Evolutionary conservation across 2,797 vertebrate species (phyloP), one percentile per base, ranked within the genome.

Genomic region (Spondyliosoma cantharus): DNA sequence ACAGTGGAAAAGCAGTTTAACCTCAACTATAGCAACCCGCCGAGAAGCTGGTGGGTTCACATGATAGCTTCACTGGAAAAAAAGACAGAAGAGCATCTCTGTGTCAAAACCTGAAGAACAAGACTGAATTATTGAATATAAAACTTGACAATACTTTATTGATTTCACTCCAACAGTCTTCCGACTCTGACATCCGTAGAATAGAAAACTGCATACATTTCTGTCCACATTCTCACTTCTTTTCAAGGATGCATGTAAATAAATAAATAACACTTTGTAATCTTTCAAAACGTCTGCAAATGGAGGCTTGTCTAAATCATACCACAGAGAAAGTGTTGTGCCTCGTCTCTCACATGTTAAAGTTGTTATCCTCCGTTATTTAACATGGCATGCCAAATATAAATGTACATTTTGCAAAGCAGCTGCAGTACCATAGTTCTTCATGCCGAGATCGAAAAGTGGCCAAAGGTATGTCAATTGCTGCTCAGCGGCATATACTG

Each of bases 261-360:
- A 86, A 93, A 92, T 93, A 93, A 93, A 93, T 91, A 89, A 69
- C 83, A 85, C 57, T 70, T 86, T 74, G 83, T 75, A 6, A 78
- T 78, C 60, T 76, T 75, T 72, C 57, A 72, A 79, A 87, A 83
- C 54, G 65, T 71, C 61, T 67, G 56, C 57, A 86, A 65, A 75
- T 14, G 14, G 65, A 65, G 48, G 57, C 68, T 64, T 29, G 43
- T 66, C 37, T 59, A 45, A 73, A 74, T 58, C 27, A 12, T 13
- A 79, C 68, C 50, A 76, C 46, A 78, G 72, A 84, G 43, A 84
- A 79, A 48, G 32, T 37, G 45, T 57, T 58, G 61, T 57, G 50
- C 74, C 67, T 80, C 45, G 61, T 25, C 53, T 81, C 25, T 50
- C 16, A 80, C 52, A 75, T 64, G 62, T 80, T 73, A 84, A 87